phyloP scores from a whole-genome alignment of 2,888 invertebrate genomes.

The Lysandra coridon region DNA sequence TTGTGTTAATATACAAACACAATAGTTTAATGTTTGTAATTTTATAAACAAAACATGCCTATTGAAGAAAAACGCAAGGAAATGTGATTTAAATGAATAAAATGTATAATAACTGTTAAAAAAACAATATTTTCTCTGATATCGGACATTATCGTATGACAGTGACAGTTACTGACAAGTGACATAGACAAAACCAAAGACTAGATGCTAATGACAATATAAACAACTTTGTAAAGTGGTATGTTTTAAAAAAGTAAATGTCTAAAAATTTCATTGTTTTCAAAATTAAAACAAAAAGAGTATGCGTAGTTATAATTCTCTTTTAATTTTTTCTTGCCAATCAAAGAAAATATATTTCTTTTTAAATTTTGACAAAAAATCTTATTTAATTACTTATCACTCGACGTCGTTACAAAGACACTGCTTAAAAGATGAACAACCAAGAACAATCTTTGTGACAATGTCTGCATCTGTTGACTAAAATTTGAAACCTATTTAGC shows the following conservation, averaged over 20 bases:
- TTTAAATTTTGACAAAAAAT: not conserved
- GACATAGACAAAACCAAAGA: constrained; percentile 4
- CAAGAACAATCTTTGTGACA: constrained; percentile 69
- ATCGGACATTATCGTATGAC: not conserved
- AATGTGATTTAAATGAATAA: not conserved
- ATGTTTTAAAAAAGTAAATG: not conserved
- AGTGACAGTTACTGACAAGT: not conserved
- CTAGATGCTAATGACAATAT: not conserved
- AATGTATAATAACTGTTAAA: not conserved
- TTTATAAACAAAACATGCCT: not conserved
- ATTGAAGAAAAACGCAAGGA: not conserved
- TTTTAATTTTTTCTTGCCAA: not conserved
- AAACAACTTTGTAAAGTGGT: constrained; percentile 27
- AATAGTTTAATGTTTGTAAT: not conserved
- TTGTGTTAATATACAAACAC: not conserved
- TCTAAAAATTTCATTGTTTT: not conserved
- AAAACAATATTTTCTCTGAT: not conserved
- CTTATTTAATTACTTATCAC: not conserved
- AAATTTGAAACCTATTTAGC: constrained; percentile 80
- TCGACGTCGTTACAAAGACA: constrained; percentile 51
- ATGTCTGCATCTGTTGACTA: constrained; percentile 81
- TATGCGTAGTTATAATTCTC: not conserved
- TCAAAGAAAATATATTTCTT: not conserved
- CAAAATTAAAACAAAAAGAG: not conserved
- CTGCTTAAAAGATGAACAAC: constrained; percentile 57